Evolutionary conservation across 2,888 invertebrate species (phyloP).

Genomic region (Zhengitettix transpicula): DNA sequence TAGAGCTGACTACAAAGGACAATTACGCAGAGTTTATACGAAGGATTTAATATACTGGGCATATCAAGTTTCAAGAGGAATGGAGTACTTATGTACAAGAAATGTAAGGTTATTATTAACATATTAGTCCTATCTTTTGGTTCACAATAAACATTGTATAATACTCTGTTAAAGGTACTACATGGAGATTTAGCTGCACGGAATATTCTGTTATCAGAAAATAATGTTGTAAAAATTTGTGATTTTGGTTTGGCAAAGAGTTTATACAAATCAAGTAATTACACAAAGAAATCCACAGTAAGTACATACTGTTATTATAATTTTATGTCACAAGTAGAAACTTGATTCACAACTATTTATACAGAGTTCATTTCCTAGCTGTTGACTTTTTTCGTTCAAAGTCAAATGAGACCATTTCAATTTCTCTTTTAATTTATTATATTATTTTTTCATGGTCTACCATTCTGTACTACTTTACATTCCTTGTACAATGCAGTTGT

Average conservation of each 20-base stretch:
- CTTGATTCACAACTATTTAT: too few species aligned
- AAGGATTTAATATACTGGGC: slow-evolving; percentile 78
- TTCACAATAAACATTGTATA: not conserved
- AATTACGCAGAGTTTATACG: slow-evolving; percentile 52
- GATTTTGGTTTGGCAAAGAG: slow-evolving; percentile 90
- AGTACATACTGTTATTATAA: slow-evolving; percentile 21
- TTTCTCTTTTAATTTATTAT: too few species aligned
- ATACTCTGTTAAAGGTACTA: slow-evolving; percentile 37
- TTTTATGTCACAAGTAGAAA: too few species aligned
- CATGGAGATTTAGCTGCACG: slow-evolving; percentile 82
- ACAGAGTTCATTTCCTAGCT: too few species aligned
- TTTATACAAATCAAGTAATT: slow-evolving; percentile 72
- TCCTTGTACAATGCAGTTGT: too few species aligned
- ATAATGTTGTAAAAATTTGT: slow-evolving; percentile 87
- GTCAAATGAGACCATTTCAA: too few species aligned
- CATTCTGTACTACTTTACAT: too few species aligned
- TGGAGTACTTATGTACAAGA: slow-evolving; percentile 82
- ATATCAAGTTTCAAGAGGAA: slow-evolving; percentile 85
- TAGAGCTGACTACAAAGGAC: slow-evolving; percentile 54
- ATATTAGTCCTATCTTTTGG: too few species aligned
- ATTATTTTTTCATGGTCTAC: too few species aligned
- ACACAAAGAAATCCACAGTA: slow-evolving; percentile 74
- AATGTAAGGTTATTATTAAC: slow-evolving; percentile 38
- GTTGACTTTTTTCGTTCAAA: too few species aligned
- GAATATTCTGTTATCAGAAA: slow-evolving; percentile 74